These are phyloP conservation scores for Drosophila macrothrix DNA, from an alignment of 2,888 invertebrate species.

Conservation along the genomic window DNA sequence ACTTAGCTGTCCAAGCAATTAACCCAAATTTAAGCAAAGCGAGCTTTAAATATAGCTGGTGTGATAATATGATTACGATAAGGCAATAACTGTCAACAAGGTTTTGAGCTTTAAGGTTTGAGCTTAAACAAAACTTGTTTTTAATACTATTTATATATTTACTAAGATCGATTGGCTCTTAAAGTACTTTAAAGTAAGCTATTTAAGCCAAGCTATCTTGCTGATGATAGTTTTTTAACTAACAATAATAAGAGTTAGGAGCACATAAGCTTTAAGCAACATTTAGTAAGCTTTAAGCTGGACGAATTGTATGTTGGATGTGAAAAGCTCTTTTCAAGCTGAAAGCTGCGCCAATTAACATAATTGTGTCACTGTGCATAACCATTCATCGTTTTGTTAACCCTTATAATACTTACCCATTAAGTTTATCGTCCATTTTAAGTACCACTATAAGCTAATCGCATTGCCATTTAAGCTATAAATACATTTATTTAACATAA, in stretches of 20 bases:
- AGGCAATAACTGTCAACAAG: conserved; percentile 1
- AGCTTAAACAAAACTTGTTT: background rate
- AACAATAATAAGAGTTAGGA: background rate
- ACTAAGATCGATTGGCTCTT: background rate
- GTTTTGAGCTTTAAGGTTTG: background rate
- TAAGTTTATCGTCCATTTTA: conserved; percentile 1
- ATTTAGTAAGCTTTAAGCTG: background rate
- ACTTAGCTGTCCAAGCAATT: conserved; percentile 57
- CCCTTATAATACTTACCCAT: background rate
- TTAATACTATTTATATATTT: background rate
- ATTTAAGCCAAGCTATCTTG: background rate
- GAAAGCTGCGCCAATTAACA: background rate
- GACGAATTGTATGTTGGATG: background rate
- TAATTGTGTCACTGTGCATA: background rate
- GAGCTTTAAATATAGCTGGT: conserved; percentile 46
- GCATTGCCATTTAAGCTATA: conserved; percentile 18
- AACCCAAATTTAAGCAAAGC: conserved; percentile 61
- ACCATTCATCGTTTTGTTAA: background rate
- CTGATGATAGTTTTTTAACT: background rate
- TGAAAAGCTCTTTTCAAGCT: background rate
- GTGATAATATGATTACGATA: conserved; percentile 33
- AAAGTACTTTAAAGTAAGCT: background rate
- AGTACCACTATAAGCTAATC: conserved; percentile 18
- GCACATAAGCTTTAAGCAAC: background rate
- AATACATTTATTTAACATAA: conserved; percentile 11